Base-by-base conservation (phyloP, 2,888 invertebrate species). In the Tiliacea aurago region DNA sequence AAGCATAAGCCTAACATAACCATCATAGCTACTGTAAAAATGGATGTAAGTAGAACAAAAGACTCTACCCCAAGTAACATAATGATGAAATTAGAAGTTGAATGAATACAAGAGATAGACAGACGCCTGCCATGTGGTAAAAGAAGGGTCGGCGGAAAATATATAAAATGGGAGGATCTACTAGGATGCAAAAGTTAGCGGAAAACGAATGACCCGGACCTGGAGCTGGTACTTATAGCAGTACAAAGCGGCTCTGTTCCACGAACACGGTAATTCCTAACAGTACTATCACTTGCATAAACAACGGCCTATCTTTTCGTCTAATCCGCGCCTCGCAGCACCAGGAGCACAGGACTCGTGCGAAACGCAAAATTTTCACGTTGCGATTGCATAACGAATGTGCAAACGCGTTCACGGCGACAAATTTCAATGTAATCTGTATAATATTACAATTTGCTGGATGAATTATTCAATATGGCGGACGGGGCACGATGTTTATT, bases 391-490 rank as follows among this genome's bases (percentile, higher is more conserved):
- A 87, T 87, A 88, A 88, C 81, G 84, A 86, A 88, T 86, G 86
- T 86, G 74, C 83, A 78, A 74, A 80, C 86, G 91, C 90, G 88
- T 87, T 80, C 80, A 67, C 79, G 79, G 90, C 91, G 95, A 94
- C 95, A 93, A 94, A 94, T 94, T 91, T 93, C 92, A 89, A 90
- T 89, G 91, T 92, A 92, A 91, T 91, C 91, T 89, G 94, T 93
- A 95, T 95, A 95, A 95, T 94, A 94, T 93, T 92, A 94, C 95
- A 94, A 95, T 95, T 94, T 94, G 93, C 92, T 87, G 87, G 84
- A 93, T 95, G 95, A 95, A 95, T 95, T 91, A 96, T 96, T 92
- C 95, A 96, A 91, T 89, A 91, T 90, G 89, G 91, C 87, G 89
- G 80, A 86, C 88, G 88, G 80, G 84, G 70, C 85, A 84, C 89